phyloP scores from a whole-genome alignment of 2,113 vertebrate genomes.

The Camelus dromedarius region DNA sequence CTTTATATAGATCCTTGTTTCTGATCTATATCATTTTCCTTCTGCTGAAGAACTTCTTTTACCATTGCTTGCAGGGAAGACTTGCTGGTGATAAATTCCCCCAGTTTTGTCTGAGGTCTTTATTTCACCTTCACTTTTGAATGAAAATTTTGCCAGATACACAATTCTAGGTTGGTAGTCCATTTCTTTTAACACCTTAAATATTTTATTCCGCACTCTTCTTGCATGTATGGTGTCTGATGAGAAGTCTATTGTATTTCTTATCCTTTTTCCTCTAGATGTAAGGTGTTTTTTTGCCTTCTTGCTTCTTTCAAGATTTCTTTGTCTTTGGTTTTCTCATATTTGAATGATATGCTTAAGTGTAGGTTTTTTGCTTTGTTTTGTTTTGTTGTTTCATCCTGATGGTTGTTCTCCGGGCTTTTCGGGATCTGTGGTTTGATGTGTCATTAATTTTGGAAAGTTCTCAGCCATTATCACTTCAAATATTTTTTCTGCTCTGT shows the following conservation, averaged over 20 bases:
- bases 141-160: constrained; percentile 18
- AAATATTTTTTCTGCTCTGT: background rate
- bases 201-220: background rate
- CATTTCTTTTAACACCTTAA: background rate
- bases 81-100: background rate
- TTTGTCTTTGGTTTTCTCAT: constrained; percentile 26
- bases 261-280: background rate
- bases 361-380: background rate
- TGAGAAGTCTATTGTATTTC: background rate
- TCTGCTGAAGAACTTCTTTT: constrained; percentile 7
- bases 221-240: background rate
- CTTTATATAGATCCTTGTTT: background rate
- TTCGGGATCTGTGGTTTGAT: background rate
- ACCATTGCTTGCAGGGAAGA: background rate
- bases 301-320: background rate
- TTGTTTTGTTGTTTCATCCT: background rate
- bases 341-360: background rate
- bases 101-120: background rate
- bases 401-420: background rate
- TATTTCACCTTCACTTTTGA: constrained; percentile 3
- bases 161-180: background rate
- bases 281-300: background rate
- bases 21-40: background rate
- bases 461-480: background rate
- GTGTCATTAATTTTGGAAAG: background rate